phyloP scores from a whole-genome alignment of 1,140 invertebrate genomes.

The Drosophila biarmipes region DNA sequence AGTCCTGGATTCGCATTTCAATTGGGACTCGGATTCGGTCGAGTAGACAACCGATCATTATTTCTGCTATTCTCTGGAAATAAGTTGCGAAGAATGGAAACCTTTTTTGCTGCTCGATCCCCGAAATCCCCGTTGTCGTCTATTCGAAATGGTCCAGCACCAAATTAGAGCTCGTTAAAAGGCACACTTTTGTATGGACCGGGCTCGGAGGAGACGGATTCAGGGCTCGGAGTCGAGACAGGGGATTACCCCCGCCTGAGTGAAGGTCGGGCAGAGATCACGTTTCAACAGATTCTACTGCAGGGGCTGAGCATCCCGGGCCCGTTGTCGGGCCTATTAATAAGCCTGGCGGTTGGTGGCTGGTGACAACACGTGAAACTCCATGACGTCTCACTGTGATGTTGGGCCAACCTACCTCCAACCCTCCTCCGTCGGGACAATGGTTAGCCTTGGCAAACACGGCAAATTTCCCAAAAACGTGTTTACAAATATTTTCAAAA shows the following conservation, averaged over 20 bases:
- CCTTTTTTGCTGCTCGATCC: slow-evolving; percentile 41
- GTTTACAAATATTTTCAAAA: slow-evolving; percentile 84
- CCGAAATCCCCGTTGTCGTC: slow-evolving; percentile 13
- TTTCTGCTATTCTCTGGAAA: slow-evolving; percentile 62
- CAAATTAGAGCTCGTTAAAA: slow-evolving; percentile 82
- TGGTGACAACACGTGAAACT: slow-evolving; percentile 84
- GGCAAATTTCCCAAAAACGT: slow-evolving; percentile 71
- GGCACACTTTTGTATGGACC: slow-evolving; percentile 67
- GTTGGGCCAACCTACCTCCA: slow-evolving; percentile 57
- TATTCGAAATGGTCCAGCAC: slow-evolving; percentile 65
- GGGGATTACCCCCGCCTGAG: slow-evolving; percentile 54
- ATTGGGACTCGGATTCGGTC: slow-evolving; percentile 34
- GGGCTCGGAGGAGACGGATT: slow-evolving; percentile 30
- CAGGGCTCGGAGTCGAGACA: slow-evolving; percentile 34
- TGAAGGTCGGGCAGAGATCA: slow-evolving; percentile 37
- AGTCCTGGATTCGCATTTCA: slow-evolving; percentile 36
- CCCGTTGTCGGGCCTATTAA: slow-evolving; percentile 59
- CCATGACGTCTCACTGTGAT: slow-evolving; percentile 79
- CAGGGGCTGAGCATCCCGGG: slow-evolving; percentile 30
- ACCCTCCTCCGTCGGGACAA: slow-evolving; percentile 52
- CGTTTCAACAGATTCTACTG: slow-evolving; percentile 80
- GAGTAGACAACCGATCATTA: slow-evolving; percentile 68
- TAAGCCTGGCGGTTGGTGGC: slow-evolving; percentile 80
- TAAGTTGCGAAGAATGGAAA: slow-evolving; percentile 55
- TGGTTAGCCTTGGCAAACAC: slow-evolving; percentile 57